Conservation (phyloP, 2,113 vertebrate genomes). For the Lanius ludovicianus region DNA sequence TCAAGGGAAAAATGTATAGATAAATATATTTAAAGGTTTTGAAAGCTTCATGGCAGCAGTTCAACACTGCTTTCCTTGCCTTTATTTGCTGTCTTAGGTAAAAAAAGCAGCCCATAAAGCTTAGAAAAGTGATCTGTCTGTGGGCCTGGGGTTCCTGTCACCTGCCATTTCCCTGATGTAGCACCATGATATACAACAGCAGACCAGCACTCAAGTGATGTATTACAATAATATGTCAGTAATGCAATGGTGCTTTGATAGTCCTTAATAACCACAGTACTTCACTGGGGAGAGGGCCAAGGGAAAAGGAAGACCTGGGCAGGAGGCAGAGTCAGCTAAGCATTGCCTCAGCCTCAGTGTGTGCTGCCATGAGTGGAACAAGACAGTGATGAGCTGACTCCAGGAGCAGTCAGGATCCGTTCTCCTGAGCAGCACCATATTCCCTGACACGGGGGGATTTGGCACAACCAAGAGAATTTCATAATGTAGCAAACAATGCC, state of each 20-base stretch:
- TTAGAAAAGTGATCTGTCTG: background rate
- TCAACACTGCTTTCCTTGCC: background rate
- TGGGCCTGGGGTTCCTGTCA: conserved; percentile 4
- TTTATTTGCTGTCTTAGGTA: background rate
- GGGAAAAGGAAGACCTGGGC: background rate
- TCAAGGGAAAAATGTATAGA: background rate
- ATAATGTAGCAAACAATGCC: background rate
- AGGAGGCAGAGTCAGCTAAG: background rate
- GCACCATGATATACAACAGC: background rate
- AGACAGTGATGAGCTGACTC: background rate
- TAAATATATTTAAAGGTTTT: background rate
- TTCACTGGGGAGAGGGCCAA: background rate
- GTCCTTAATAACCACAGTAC: conserved; percentile 16
- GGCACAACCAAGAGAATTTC: background rate
- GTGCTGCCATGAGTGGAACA: background rate
- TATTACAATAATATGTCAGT: conserved; percentile 41
- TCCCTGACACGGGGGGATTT: background rate
- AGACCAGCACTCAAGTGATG: conserved; percentile 31
- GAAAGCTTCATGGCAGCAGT: background rate
- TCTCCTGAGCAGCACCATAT: background rate
- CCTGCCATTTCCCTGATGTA: conserved; percentile 25
- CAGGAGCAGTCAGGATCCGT: background rate
- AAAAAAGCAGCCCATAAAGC: background rate
- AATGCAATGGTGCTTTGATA: conserved; percentile 33
- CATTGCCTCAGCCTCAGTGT: background rate